Base-by-base conservation (phyloP, 2,888 invertebrate species). In the Drosophila rubida region DNA sequence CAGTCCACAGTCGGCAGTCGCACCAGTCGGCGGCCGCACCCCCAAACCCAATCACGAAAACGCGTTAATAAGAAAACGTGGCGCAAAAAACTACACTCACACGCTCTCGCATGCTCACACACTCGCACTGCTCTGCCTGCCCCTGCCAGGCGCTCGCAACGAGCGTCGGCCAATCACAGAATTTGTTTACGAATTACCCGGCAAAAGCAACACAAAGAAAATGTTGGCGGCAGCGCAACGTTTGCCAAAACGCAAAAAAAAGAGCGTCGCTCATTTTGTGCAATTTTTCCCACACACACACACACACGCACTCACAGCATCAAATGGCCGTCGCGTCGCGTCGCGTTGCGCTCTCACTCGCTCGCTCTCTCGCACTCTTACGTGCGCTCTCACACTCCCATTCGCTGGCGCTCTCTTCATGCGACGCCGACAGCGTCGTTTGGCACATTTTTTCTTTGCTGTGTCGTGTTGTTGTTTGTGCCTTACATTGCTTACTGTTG, bases 161-260 rank as follows among this genome's bases (percentile, higher is more conserved):
- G 61, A 32, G 53, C 49, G 57, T 63, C 73, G 80, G 80, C 90
- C 90, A 90, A 90, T 90, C 90, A 89, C 81, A 90, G 82, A 90
- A 91, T 89, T 90, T 90, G 90, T 90, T 90, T 90, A 90, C 90
- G 90, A 90, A 90, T 86, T 73, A 78, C 70, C 57, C 59, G 76
- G 74, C 76, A 90, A 90, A 89, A 89, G 88, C 88, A 88, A 89
- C 78, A 87, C 68, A 86, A 88, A 75, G 85, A 90, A 90, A 84
- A 82, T 79, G 75, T 69, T 61, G 55, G 51, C 55, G 60, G 64
- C 61, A 64, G 68, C 71, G 66, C 63, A 65, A 74, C 65, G 66
- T 60, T 58, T 45, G 45, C 23, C 64, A 71, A 61, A 54, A 30
- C 35, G 13, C 7, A 13, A 53, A 53, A 48, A 48, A 48, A 32